phyloP scores from a whole-genome alignment of 2,888 invertebrate species.

The Tetrapedia diversipes region DNA sequence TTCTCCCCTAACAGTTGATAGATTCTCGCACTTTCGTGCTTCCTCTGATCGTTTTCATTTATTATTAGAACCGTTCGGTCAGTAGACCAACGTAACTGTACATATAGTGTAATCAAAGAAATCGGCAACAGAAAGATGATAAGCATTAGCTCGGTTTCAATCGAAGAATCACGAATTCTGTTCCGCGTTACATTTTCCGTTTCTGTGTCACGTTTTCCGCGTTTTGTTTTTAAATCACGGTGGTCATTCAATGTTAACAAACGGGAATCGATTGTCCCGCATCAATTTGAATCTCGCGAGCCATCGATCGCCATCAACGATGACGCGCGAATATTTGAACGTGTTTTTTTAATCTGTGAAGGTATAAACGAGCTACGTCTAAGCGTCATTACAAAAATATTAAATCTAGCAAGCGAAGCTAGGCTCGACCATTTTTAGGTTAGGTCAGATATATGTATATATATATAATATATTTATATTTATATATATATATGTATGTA shows the following conservation, averaged over 20 bases:
- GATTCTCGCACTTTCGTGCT: constrained; percentile 12
- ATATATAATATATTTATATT: constrained; percentile 32
- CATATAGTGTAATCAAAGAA: constrained; percentile 1
- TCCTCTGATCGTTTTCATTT: background rate
- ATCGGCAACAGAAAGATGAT: constrained; percentile 7
- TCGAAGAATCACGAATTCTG: constrained; percentile 25
- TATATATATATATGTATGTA: constrained; percentile 40
- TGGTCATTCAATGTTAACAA: constrained; percentile 5
- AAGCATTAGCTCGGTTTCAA: constrained; percentile 17
- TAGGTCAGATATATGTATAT: constrained; percentile 43
- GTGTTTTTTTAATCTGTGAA: constrained; percentile 56
- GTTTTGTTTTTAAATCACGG: too few relatives aligned
- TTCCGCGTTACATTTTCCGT: background rate
- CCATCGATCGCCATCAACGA: background rate
- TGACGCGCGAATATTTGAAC: constrained; percentile 17
- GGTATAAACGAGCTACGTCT: constrained; percentile 79
- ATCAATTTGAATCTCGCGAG: constrained; percentile 19
- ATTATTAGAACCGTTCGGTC: constrained; percentile 2
- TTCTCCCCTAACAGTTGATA: constrained; percentile 1
- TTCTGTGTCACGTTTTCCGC: background rate
- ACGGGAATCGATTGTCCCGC: constrained; percentile 8
- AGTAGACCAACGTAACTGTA: background rate
- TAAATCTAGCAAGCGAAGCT: constrained; percentile 83
- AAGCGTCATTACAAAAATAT: constrained; percentile 83
- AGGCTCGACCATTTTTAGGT: constrained; percentile 64